Conservation (phyloP, 2,113 vertebrate genomes). For the Nannospalax galili region DNA sequence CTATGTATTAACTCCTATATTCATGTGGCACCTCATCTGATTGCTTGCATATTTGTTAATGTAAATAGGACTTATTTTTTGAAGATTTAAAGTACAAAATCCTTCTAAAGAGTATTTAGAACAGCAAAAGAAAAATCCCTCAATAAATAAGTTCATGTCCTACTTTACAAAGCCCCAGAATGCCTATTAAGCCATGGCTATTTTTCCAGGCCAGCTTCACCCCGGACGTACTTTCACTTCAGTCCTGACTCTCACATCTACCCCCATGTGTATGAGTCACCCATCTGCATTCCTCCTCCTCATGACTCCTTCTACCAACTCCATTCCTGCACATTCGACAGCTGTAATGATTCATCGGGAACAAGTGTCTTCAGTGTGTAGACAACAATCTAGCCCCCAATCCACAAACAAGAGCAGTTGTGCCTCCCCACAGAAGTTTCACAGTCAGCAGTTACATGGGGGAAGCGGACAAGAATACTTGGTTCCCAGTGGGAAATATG, state of each 20-base stretch:
- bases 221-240: constrained; percentile 6
- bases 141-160: neutral
- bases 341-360: neutral
- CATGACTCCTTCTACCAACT: neutral
- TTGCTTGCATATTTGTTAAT: constrained; percentile 12
- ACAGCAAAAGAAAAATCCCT: neutral
- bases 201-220: neutral
- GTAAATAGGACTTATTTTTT: constrained; percentile 19
- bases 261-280: neutral
- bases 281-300: neutral
- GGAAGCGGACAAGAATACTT: neutral
- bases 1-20: neutral
- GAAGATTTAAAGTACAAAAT: constrained; percentile 5
- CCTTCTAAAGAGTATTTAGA: neutral
- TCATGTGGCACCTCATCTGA: neutral
- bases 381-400: neutral
- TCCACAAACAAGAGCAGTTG: neutral
- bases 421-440: neutral
- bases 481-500: neutral
- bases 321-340: neutral
- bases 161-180: constrained; percentile 15
- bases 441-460: neutral
- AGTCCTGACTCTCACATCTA: neutral
- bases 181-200: neutral
- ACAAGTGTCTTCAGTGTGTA: neutral